phyloP scores from a whole-genome alignment of 2,888 invertebrate species.

The Sisyra terminalis region DNA sequence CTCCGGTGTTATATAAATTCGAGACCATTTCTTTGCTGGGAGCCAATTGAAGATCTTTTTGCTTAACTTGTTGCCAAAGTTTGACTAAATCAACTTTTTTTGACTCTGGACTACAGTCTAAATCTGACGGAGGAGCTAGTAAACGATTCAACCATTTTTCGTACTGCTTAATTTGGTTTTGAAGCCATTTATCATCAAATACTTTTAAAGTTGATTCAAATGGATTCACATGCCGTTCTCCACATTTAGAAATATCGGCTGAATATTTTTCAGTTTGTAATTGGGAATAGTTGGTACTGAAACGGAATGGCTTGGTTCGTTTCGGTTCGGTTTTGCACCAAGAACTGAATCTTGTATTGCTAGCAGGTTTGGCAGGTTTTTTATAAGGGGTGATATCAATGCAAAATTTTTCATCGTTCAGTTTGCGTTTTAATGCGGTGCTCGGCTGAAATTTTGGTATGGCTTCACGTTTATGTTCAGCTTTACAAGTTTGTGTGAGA shows the following conservation, averaged over 20 bases:
- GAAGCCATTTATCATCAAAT: conserved; percentile 48
- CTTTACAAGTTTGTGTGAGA: conserved; percentile 16
- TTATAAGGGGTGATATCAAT: no score
- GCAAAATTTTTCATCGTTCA: not conserved
- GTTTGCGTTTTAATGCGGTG: not conserved
- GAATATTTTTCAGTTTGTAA: no score
- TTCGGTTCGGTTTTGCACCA: conserved; percentile 19
- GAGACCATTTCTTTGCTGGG: conserved; percentile 56
- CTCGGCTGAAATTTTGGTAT: not conserved
- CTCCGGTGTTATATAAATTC: conserved; percentile 46
- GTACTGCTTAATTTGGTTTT: conserved; percentile 51
- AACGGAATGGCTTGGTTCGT: not conserved
- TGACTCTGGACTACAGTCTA: conserved; percentile 41
- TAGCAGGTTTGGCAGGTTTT: not conserved
- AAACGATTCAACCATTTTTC: conserved; percentile 67
- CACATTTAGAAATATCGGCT: no score
- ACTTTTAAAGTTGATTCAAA: conserved; percentile 48
- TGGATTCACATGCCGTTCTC: conserved; percentile 23
- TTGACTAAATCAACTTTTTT: conserved; percentile 53
- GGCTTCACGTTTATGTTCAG: conserved; percentile 15
- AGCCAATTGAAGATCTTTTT: conserved; percentile 44
- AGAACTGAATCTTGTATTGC: conserved; percentile 11
- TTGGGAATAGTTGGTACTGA: no score
- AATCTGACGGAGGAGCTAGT: conserved; percentile 55
- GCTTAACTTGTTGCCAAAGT: conserved; percentile 56